Evolutionary conservation across 2,797 vertebrate genomes (phyloP), one percentile per base, ranked within the genome.

Genomic region (Diceros bicornis): DNA sequence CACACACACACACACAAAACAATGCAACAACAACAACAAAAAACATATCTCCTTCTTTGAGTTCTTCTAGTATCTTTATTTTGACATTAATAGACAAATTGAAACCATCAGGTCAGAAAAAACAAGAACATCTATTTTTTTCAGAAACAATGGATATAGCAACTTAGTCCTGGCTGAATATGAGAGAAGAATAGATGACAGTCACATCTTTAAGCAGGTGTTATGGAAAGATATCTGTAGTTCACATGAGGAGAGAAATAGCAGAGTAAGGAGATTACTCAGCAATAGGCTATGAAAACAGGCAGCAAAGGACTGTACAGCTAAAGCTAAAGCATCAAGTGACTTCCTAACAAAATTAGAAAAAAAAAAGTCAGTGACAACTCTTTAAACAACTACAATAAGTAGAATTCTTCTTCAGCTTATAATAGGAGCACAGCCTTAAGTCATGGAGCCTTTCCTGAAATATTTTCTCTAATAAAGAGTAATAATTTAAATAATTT

Each of bases 391-490:
- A 71, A 32, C 20, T n/a, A 52, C 4, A 59, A 14, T 62, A 61
- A 27, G 8, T 27, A 29, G 57, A 91, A 50, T 0, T 44, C 14
- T 79, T 79, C 13, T 84, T 64, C 13, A 50, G 11, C 3, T 84
- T 57, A 75, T 25, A 62, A 52, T 23, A n/a, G 6, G 2, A 71
- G 7, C 4, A 87, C 8, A 79, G 10, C 2, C 17, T 59, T 18
- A 47, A 6, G 29, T 41, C 62, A 57, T 41, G 14, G 72, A 61
- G n/a, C 2, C 32, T 85, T 72, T 84, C 20, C 71, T 29, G 23
- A 41, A 66, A 52, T 2, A 69, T 71, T 94, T 75, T 94, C 23
- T 87, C 90, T 74, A 84, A 75, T 82, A 55, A 68, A n/a, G n/a
- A 34, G 5, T 75, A 84, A 41, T 34, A 50, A 92, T 69, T 91